Conservation (phyloP, 2,797 vertebrate species). For the Lepilemur septentrionalis region DNA sequence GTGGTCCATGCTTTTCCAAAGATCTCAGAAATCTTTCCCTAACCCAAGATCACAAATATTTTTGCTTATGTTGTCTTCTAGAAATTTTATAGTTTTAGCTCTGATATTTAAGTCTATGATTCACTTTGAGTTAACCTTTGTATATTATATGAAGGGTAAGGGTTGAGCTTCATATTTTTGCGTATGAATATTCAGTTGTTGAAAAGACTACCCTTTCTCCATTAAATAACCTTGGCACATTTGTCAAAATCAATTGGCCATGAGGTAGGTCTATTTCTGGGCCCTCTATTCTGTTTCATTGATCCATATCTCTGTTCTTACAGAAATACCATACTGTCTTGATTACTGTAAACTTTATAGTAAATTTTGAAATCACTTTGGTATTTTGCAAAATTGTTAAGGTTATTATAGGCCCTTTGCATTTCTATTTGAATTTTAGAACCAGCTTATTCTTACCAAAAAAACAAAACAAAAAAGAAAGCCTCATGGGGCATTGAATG, state of each 20-base stretch:
- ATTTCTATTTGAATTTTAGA: conserved; percentile 11
- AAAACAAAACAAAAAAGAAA: background rate
- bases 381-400: background rate
- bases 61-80: background rate
- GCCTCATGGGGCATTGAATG: background rate
- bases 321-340: background rate
- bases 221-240: background rate
- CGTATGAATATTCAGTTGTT: background rate
- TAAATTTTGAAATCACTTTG: background rate
- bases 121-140: background rate
- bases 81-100: background rate
- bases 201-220: background rate
- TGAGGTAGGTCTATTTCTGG: background rate
- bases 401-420: background rate
- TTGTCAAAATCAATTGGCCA: background rate
- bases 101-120: background rate
- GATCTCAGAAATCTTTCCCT: background rate
- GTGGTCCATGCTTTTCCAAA: background rate
- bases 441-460: background rate
- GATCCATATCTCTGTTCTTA: background rate
- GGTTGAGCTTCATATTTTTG: background rate
- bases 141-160: background rate
- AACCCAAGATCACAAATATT: background rate
- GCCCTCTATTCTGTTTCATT: background rate
- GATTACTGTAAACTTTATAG: background rate